A percentile compares a stretch with the other conserved stretches of the same genome.
Evolutionary conservation across 1,140 invertebrate species (phyloP).

Genomic region (Zaprionus lachaisei): DNA sequence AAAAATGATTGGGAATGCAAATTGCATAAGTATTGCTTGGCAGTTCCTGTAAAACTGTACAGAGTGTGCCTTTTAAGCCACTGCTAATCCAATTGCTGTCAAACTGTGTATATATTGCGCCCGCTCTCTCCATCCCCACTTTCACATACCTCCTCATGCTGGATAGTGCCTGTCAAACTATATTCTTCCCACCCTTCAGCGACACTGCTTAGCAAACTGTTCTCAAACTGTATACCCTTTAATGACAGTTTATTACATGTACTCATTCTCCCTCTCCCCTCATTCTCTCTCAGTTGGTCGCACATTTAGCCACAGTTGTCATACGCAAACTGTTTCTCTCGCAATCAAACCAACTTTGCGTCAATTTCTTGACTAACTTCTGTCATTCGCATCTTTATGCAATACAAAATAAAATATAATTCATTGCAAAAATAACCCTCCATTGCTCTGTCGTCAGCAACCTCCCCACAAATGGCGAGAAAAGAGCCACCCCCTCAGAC

Average conservation of each 20-base stretch:
- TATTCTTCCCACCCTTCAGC: too few species aligned
- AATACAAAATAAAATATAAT: slow-evolving; percentile 75
- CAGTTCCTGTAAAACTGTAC: slow-evolving; percentile 50
- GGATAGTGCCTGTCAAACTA: background rate
- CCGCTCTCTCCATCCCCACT: background rate
- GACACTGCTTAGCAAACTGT: background rate
- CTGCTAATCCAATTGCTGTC: background rate
- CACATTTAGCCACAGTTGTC: slow-evolving; percentile 35
- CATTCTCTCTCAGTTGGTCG: slow-evolving; percentile 28
- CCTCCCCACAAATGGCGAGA: slow-evolving; percentile 31
- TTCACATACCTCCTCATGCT: background rate
- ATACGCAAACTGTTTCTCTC: slow-evolving; percentile 39
- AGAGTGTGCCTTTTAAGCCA: background rate
- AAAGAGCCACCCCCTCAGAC: slow-evolving; percentile 38
- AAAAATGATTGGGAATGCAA: slow-evolving; percentile 1
- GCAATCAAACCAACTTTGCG: slow-evolving; percentile 63
- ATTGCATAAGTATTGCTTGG: slow-evolving; percentile 55
- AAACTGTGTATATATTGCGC: background rate
- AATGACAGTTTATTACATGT: slow-evolving; percentile 16
- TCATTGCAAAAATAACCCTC: slow-evolving; percentile 68
- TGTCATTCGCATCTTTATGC: slow-evolving; percentile 63
- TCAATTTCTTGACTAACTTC: slow-evolving; percentile 63
- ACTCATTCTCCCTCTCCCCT: background rate
- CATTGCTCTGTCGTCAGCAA: slow-evolving; percentile 26
- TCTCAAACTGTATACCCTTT: slow-evolving; percentile 38